Evolutionary conservation across 2,888 invertebrate genomes (phyloP).

Genomic region (Leucoptera coffeella): DNA sequence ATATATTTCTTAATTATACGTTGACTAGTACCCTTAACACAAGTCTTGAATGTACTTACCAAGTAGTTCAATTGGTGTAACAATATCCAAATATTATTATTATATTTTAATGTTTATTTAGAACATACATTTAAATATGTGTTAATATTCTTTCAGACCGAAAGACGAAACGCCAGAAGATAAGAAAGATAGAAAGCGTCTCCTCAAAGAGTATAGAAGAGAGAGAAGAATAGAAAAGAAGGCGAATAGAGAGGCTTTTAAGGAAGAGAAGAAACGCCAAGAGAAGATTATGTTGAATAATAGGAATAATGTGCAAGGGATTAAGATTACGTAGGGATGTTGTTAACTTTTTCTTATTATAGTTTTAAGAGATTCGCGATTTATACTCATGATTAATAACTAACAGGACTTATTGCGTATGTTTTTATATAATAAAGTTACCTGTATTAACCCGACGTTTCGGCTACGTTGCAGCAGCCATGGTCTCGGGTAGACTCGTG

Average conservation of each 20-base stretch:
- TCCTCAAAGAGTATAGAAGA: conserved; percentile 70
- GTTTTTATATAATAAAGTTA: too few species aligned
- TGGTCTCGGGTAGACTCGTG: too few species aligned
- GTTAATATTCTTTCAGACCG: conserved; percentile 30
- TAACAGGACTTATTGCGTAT: too few species aligned
- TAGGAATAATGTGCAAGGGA: conserved; percentile 66
- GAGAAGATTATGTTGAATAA: conserved; percentile 73
- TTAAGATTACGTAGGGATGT: conserved; percentile 49
- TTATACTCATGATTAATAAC: too few species aligned
- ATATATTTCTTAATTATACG: too few species aligned
- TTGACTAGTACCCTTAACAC: too few species aligned
- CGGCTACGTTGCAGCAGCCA: too few species aligned
- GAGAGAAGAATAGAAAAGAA: conserved; percentile 79
- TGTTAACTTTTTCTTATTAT: neutral
- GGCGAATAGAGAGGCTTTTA: conserved; percentile 74
- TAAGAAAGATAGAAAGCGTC: conserved; percentile 67
- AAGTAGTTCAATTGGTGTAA: too few species aligned
- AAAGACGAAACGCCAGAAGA: conserved; percentile 76
- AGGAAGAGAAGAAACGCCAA: conserved; percentile 77
- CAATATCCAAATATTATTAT: too few species aligned
- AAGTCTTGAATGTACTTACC: too few species aligned
- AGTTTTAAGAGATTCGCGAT: too few species aligned
- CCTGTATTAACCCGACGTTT: too few species aligned
- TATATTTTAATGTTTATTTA: neutral
- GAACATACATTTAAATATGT: conserved; percentile 5